Evolutionary conservation across 2,113 vertebrate genomes (phyloP).

Genomic region (Syngnathoides biaculeatus): DNA sequence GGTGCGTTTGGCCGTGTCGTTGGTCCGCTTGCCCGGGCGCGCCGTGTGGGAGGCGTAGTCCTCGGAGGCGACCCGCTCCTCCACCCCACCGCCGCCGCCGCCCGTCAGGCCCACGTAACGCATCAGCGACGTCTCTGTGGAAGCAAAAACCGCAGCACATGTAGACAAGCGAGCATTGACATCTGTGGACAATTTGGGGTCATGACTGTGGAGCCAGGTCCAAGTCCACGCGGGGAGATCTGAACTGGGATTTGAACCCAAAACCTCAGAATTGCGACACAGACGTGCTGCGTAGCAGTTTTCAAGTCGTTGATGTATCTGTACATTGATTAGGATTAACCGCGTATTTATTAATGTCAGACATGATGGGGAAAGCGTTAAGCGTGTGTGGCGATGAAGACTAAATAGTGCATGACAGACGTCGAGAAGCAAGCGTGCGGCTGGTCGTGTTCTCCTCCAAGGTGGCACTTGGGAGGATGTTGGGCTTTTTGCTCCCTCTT

Average conservation of each 20-base stretch:
- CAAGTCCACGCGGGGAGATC: no score
- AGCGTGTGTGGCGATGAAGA: neutral
- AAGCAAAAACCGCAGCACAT: neutral
- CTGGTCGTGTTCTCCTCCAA: constrained; percentile 13
- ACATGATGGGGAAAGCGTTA: no score
- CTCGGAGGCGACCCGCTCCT: constrained; percentile 79
- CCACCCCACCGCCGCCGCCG: constrained; percentile 61
- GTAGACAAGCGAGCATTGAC: neutral
- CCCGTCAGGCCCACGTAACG: constrained; percentile 81
- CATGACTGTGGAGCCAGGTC: no score
- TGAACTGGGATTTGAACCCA: no score
- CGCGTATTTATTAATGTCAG: no score
- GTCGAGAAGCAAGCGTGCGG: neutral
- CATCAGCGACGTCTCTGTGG: constrained; percentile 85
- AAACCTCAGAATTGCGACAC: no score
- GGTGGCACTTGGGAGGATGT: constrained; percentile 17
- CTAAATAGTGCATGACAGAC: neutral
- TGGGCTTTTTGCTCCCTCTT: constrained; percentile 25
- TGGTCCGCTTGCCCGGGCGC: constrained; percentile 86
- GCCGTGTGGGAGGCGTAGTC: constrained; percentile 84
- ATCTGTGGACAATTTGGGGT: neutral
- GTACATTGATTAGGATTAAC: no score
- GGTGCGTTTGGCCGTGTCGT: constrained; percentile 86
- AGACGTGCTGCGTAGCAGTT: neutral
- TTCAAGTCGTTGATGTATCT: no score